These are phyloP conservation scores for Kradibia gibbosae DNA, from an alignment of 1,140 invertebrate genomes.

Conservation along the genomic window DNA sequence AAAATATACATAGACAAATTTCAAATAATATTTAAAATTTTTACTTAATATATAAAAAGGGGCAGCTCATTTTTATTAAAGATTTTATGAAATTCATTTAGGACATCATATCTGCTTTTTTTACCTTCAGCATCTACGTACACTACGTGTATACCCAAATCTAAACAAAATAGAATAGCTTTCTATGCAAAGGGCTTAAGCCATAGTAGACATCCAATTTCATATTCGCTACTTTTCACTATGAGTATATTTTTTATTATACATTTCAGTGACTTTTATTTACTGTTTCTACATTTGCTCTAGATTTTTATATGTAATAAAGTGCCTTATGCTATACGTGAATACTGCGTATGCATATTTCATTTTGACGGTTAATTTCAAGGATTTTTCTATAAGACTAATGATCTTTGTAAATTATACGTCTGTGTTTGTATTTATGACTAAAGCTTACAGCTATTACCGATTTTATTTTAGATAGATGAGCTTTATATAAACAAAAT, in stretches of 20 bases:
- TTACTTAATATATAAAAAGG: neutral
- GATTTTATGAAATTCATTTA: neutral
- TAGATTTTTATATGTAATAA: constrained; percentile 36
- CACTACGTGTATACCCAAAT: neutral
- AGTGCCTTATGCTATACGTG: neutral
- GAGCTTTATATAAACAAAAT: neutral
- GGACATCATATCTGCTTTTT: neutral
- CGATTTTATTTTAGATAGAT: neutral
- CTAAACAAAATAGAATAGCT: neutral
- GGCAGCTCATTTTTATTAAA: neutral
- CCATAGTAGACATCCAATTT: neutral
- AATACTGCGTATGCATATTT: neutral
- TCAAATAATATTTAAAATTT: neutral
- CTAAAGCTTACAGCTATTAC: neutral
- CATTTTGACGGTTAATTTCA: neutral
- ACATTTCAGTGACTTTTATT: neutral
- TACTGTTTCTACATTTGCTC: constrained; percentile 40
- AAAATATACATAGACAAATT: neutral
- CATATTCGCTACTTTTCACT: neutral
- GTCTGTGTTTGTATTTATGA: constrained; percentile 4
- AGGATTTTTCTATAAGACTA: neutral
- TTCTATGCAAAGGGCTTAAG: neutral
- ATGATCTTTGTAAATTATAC: constrained; percentile 15
- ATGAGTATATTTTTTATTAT: neutral
- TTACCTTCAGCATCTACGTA: neutral